Evolutionary conservation across 2,797 vertebrate genomes (phyloP), one percentile per base, ranked within the genome.

Genomic region (Onychomys arenicola): DNA sequence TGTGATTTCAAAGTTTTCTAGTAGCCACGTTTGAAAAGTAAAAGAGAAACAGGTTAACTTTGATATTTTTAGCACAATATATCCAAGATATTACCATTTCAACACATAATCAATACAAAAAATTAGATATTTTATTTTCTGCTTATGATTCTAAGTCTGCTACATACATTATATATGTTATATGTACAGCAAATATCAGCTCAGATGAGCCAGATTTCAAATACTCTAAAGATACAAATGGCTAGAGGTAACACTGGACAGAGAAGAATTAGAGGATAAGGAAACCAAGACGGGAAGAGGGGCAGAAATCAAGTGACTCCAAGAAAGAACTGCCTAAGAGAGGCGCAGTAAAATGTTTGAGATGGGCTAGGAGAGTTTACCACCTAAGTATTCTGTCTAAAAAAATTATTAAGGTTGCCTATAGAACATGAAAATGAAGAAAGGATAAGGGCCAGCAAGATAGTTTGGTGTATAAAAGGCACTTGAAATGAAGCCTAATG

Each of bases 81-180:
- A 49, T 75, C 21, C 9, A 92, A 95, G 91, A 89, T 13, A 85
- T 88, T 71, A 90, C 52, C 13, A 34, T 82, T 90, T 95, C 86
- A 88, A 92, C 32, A 93, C 75, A 81, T 40, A 91, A 49, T 82
- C 25, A 94, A 63, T 14, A 69, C 19, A 94, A 59, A 11, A 63
- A 76, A 73, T 67, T 40, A 92, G 67, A 5, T 73, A 19, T 86
- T 82, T n/a, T 67, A 14, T 40, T 5, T 2, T 73, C 69, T 59
- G 63, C n/a, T 89, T 93, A 59, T 69, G 5, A 25, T 59, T 40
- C 13, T 9, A 57, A 52, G 11, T 63, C 61, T 91, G 95, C 37
- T 71, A 93, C 91, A 90, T 11, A 16, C 71, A 13, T 6, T 23
- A 5, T 75, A 49, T 85, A 37, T 93, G 91, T 91, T 81, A 93